phyloP scores from a whole-genome alignment of 2,888 invertebrate species.

The Aquatica leii region DNA sequence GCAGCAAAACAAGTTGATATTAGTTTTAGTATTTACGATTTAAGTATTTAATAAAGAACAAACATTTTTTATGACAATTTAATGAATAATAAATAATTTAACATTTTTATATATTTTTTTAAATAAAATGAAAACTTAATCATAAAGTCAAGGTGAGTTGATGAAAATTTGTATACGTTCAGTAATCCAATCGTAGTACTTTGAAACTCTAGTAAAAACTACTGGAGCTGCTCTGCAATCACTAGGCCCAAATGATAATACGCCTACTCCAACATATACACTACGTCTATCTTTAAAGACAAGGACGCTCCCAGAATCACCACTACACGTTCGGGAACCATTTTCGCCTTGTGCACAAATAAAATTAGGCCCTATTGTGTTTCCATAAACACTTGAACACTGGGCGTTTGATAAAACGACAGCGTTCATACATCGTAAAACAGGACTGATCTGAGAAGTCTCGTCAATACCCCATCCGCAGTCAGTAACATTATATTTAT shows the following conservation, averaged over 20 bases:
- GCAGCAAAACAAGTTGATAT: no score
- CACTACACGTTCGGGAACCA: conserved; percentile 62
- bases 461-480: background rate
- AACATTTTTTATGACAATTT: no score
- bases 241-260: conserved; percentile 18
- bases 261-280: conserved; percentile 14
- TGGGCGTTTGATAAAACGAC: background rate
- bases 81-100: no score
- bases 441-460: background rate
- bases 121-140: no score
- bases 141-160: background rate
- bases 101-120: no score
- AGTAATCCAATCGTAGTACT: background rate
- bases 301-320: conserved; percentile 60
- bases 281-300: conserved; percentile 6
- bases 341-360: conserved; percentile 61
- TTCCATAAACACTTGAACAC: conserved; percentile 59
- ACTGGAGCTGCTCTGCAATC: conserved; percentile 14
- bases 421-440: background rate
- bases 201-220: background rate
- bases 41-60: no score
- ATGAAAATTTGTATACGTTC: background rate
- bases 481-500: background rate
- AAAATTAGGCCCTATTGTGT: conserved; percentile 57
- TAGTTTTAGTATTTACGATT: no score